Base-by-base conservation (phyloP, 2,888 invertebrate genomes). In the Elgonia sp. region DNA sequence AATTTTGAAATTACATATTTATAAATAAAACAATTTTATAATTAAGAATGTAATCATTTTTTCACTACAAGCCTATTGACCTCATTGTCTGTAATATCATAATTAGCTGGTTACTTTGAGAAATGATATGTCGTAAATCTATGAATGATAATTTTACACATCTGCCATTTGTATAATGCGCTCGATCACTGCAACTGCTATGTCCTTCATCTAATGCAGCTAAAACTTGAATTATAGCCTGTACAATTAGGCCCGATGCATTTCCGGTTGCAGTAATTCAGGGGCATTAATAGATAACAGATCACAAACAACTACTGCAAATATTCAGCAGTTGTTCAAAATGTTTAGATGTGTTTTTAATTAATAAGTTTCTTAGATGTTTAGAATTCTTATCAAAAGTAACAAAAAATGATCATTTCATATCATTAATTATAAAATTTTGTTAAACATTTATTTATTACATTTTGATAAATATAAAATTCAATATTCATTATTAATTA, bases 191-290 rank as follows among this genome's bases (percentile, higher is more conserved):
- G 85, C 73, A 75, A 75, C 75, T 80, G 85, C 85, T 73, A 85
- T 84, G 73, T 75, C 85, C 85, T 80, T 85, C 85, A 75, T 85
- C 75, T 69, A 75, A 85, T 77, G 63, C 84, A 72, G 70, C 84
- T 84, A 77, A 84, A 85, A 80, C 75, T 69, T 85, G 85, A 85
- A 18, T 85, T 85, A 85, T 80, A 20, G 80, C 65, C 39, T 29
- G 79, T 16, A 84, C 79, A 79, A 79, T 84, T 84, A 84, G 73
- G 55, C 67, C 55, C 72, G 63, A 72, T 63, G 55, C 70, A 42
- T 29, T 60, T 67, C 79, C 21, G 63, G 67, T 80, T 73, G 85
- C 79, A 80, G 67, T 80, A 85, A 80, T 85, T 85, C 42, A 84
- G 72, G 72, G 20, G 77, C 67, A 77, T 77, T 84, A 84, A 84